Evolutionary conservation across 2,888 invertebrate species (phyloP).

Genomic region (Drosophila heteroneura): DNA sequence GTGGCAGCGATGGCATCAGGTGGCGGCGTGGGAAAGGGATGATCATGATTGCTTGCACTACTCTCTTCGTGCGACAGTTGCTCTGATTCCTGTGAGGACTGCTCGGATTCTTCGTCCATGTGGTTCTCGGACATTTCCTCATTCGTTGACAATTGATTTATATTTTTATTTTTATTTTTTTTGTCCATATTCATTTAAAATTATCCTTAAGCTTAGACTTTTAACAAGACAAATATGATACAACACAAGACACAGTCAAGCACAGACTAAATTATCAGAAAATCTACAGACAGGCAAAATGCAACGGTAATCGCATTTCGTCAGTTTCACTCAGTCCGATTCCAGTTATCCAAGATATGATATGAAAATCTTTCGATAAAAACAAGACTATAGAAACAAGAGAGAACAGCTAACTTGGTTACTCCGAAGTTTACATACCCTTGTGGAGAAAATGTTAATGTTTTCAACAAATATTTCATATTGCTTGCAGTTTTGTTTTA

Average conservation of each 20-base stretch:
- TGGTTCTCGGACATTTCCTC: background rate
- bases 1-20: slow-evolving; percentile 1
- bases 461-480: background rate
- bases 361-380: background rate
- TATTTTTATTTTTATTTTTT: no score
- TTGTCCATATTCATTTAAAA: background rate
- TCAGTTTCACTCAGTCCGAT: background rate
- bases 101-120: background rate
- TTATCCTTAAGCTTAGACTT: background rate
- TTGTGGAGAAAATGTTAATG: background rate
- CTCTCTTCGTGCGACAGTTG: background rate
- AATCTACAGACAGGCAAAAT: background rate
- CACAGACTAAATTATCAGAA: background rate
- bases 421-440: background rate
- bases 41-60: background rate
- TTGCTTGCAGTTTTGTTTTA: background rate
- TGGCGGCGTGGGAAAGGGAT: slow-evolving; percentile 21
- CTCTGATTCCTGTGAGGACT: background rate
- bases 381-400: background rate
- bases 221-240: background rate
- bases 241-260: background rate
- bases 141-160: background rate
- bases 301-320: slow-evolving; percentile 28
- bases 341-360: background rate
- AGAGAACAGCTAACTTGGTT: background rate